Base-by-base conservation (phyloP, 2,888 invertebrate species). In the Anagyrus pseudococci region DNA sequence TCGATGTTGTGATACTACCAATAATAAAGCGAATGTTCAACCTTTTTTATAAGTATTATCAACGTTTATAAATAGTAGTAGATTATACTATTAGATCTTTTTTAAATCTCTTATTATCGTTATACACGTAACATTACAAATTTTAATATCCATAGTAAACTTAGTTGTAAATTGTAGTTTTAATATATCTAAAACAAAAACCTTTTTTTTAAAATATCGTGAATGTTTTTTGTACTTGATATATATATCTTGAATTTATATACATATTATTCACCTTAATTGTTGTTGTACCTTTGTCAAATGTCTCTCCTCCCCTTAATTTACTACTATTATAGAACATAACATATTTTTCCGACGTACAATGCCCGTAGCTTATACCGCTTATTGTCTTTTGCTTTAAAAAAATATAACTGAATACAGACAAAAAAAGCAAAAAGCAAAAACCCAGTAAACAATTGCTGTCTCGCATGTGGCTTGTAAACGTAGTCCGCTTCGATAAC, bases 401-500 rank as follows among this genome's bases (percentile, higher is more conserved):
- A 53, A 52, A 4, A 22, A 46, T 40, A 29, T n/a, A n/a, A n/a
- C n/a, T n/a, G n/a, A n/a, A n/a, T n/a, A n/a, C n/a, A 22, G 19
- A 3, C 15, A 41, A n/a, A n/a, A 23, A 23, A 58, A 55, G 13
- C 7, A 49, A 50, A 40, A 23, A n/a, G 37, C 23, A 40, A 23
- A 10, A 13, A 20, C n/a, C 6, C 29, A 29, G 10, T 29, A 40
- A 53, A 43, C 26, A 22, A 58, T 58, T 58, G 26, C 43, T 59
- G 47, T 64, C 40, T 64, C 41, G 64, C 64, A 64, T 64, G 64
- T 57, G 8, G 60, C 59, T 64, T 60, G 41, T 60, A 60, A 50
- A 52, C 13, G 59, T 64, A 56, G 50, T 60, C 43, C 26, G 60
- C 56, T 64, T 56, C 44, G 57, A 64, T 20, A 20, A 37, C 25